phyloP scores from a whole-genome alignment of 1,140 invertebrate species.

The Odontomachus brunneus region DNA sequence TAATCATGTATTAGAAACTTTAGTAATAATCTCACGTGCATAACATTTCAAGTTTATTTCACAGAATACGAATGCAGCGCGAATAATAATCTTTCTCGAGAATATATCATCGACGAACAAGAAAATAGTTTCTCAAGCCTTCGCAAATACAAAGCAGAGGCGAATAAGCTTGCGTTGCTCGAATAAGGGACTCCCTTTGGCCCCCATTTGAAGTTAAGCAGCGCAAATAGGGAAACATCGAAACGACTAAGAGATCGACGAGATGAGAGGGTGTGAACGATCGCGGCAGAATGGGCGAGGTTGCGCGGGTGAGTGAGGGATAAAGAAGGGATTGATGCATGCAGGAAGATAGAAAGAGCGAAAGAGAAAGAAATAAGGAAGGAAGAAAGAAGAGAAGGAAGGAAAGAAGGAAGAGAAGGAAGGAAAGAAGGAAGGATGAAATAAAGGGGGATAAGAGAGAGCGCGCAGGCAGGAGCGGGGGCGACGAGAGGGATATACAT shows the following conservation, averaged over 20 bases:
- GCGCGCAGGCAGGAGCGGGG: neutral
- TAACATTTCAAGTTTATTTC: no score
- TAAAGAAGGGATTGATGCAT: neutral
- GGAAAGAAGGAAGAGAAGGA: neutral
- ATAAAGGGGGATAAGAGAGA: neutral
- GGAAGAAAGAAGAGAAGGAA: neutral
- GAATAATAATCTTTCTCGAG: no score
- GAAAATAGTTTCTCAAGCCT: neutral
- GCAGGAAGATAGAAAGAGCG: neutral
- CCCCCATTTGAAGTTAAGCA: neutral
- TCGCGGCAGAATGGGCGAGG: neutral
- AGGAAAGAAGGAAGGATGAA: neutral
- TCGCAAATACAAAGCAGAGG: neutral
- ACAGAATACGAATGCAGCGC: no score
- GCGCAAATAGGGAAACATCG: neutral
- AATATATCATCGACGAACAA: neutral
- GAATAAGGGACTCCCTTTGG: neutral
- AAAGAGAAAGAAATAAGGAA: neutral
- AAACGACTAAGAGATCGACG: neutral
- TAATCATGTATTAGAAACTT: no score
- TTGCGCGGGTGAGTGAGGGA: neutral
- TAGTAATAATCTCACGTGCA: no score
- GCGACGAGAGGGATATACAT: conserved; percentile 39
- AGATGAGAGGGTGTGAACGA: neutral
- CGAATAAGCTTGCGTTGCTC: neutral